Evolutionary conservation across 2,888 invertebrate species (phyloP).

Genomic region (Andrena minutula): DNA sequence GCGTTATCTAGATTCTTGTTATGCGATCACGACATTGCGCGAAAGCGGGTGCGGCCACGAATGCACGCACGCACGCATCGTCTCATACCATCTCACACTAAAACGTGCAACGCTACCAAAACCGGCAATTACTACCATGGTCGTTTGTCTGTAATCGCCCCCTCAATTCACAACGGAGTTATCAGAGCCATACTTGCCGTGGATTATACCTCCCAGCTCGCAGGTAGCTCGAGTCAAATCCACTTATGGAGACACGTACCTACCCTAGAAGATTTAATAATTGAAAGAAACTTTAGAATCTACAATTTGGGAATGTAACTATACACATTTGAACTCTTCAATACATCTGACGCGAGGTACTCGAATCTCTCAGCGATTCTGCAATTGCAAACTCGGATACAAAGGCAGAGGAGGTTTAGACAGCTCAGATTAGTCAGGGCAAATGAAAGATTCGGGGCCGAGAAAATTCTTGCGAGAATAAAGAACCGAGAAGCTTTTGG

Average conservation of each 20-base stretch:
- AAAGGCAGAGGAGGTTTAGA: background rate
- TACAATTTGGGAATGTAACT: background rate
- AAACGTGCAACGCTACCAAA: conserved; percentile 68
- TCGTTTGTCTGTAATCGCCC: conserved; percentile 73
- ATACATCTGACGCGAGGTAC: too few relatives aligned
- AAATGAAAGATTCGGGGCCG: background rate
- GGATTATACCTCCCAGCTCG: conserved; percentile 63
- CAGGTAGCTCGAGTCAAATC: conserved; percentile 19
- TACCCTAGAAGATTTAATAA: conserved; percentile 3
- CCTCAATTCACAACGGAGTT: conserved; percentile 71
- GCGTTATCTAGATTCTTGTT: conserved; percentile 77
- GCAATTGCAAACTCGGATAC: background rate
- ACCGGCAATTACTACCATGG: conserved; percentile 75
- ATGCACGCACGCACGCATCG: conserved; percentile 43
- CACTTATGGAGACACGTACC: background rate
- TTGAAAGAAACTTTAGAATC: background rate
- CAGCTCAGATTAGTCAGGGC: background rate
- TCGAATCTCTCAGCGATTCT: background rate
- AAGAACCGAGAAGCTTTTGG: background rate
- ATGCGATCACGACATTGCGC: conserved; percentile 70
- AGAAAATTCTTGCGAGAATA: background rate
- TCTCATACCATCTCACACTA: conserved; percentile 49
- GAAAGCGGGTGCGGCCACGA: conserved; percentile 57
- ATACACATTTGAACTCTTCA: background rate
- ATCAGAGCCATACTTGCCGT: conserved; percentile 64